These are phyloP conservation scores for Drosophila anomalipes DNA, from an alignment of 2,888 invertebrate genomes.

Conservation along the genomic window DNA sequence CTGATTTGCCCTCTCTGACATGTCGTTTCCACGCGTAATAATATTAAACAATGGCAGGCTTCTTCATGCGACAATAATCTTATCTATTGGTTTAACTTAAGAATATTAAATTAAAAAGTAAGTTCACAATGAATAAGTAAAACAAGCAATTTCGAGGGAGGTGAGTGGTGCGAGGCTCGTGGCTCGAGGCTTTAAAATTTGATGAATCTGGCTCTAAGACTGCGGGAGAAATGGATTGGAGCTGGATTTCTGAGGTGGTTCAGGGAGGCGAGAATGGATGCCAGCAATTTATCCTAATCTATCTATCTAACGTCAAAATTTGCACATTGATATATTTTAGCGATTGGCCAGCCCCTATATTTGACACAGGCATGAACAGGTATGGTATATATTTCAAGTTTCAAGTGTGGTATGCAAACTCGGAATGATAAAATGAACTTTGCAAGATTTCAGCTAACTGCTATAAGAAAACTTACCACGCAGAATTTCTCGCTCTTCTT, in stretches of 20 bases:
- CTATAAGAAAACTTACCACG: conserved; percentile 89
- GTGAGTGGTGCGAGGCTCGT: not conserved
- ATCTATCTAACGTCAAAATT: not conserved
- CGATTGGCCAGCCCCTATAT: not conserved
- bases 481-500: conserved; percentile 88
- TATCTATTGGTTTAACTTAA: not conserved
- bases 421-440: not conserved
- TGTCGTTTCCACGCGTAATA: not conserved
- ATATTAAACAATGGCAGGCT: not conserved
- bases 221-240: too few species aligned
- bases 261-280: not conserved
- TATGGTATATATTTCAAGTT: not conserved
- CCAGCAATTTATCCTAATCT: not conserved
- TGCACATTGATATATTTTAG: not conserved
- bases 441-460: not conserved
- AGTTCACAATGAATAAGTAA: not conserved
- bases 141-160: not conserved
- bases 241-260: not conserved
- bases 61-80: not conserved
- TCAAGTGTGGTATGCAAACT: not conserved
- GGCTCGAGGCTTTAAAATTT: too few species aligned
- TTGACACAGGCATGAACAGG: not conserved
- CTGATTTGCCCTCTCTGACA: not conserved
- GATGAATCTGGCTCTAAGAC: too few species aligned
- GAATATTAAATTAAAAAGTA: not conserved